Percentiles rank a stretch among this genome's conserved stretches.
Evolutionary conservation across 2,888 invertebrate genomes (phyloP).

Genomic region (Abscondita cerata): DNA sequence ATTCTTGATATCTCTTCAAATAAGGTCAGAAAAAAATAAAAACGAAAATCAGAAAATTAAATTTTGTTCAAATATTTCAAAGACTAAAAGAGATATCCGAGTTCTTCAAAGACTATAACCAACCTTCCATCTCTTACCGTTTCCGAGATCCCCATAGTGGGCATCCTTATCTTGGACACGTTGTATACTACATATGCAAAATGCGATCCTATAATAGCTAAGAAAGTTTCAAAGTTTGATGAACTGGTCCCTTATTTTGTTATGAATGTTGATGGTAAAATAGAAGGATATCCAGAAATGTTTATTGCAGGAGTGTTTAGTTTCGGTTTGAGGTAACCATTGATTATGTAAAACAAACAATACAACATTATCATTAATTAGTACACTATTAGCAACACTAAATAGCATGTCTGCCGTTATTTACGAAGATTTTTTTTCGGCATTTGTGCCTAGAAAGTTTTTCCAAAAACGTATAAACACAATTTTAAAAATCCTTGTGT

Average conservation of each 20-base stretch:
- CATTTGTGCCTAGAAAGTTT: conserved; percentile 61
- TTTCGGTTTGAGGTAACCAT: conserved; percentile 65
- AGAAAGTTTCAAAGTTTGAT: conserved; percentile 63
- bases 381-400: conserved; percentile 1
- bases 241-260: conserved; percentile 70
- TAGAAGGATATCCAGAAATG: conserved; percentile 74
- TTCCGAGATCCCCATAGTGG: too few relatives aligned
- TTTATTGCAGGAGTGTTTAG: conserved; percentile 78
- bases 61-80: too few relatives aligned
- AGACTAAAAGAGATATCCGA: too few relatives aligned
- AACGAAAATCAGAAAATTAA: too few relatives aligned
- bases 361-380: background rate
- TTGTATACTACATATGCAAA: conserved; percentile 69
- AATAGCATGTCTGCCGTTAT: conserved; percentile 63
- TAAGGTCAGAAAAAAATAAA: too few relatives aligned
- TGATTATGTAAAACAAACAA: too few relatives aligned
- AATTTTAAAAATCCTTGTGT: conserved; percentile 64
- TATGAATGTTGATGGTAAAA: conserved; percentile 67
- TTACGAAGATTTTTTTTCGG: conserved; percentile 70
- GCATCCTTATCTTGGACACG: too few relatives aligned
- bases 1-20: too few relatives aligned
- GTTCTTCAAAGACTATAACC: too few relatives aligned
- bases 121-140: too few relatives aligned
- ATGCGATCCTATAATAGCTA: conserved; percentile 67
- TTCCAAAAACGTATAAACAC: conserved; percentile 64